A percentile compares a stretch with the other conserved stretches of the same genome.
These are phyloP conservation scores for Halocynthia aurantium DNA, from an alignment of 23 tunicate genomes.

Conservation along the genomic window DNA sequence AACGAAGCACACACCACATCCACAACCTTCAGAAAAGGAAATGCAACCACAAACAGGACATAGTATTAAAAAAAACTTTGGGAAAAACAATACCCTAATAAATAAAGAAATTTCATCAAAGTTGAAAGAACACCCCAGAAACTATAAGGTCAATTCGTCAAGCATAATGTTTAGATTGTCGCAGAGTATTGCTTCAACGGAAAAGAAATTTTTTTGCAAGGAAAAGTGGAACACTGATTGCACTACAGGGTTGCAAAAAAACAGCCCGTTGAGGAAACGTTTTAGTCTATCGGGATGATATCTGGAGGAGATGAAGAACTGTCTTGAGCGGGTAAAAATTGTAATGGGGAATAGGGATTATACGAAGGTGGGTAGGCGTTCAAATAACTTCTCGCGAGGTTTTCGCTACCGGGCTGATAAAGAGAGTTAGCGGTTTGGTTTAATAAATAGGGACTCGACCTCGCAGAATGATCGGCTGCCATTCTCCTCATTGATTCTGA, in stretches of 20 bases:
- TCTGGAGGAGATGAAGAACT: background rate
- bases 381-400: background rate
- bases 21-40: no score
- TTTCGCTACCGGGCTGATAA: background rate
- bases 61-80: no score
- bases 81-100: no score
- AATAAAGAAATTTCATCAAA: no score
- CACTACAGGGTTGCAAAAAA: background rate
- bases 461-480: constrained; percentile 10
- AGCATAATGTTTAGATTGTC: no score
- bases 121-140: no score
- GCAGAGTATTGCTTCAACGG: no score
- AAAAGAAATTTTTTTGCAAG: no score
- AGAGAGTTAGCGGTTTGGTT: background rate
- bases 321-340: background rate
- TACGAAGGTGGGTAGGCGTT: background rate
- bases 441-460: constrained; percentile 11
- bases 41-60: no score
- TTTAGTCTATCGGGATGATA: constrained; percentile 19
- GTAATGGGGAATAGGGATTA: background rate
- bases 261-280: background rate
- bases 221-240: no score
- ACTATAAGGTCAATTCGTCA: no score
- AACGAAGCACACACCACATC: no score
- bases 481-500: background rate